Evolutionary conservation across 2,888 invertebrate genomes (phyloP).

Genomic region (Psococerastis gibbosa): DNA sequence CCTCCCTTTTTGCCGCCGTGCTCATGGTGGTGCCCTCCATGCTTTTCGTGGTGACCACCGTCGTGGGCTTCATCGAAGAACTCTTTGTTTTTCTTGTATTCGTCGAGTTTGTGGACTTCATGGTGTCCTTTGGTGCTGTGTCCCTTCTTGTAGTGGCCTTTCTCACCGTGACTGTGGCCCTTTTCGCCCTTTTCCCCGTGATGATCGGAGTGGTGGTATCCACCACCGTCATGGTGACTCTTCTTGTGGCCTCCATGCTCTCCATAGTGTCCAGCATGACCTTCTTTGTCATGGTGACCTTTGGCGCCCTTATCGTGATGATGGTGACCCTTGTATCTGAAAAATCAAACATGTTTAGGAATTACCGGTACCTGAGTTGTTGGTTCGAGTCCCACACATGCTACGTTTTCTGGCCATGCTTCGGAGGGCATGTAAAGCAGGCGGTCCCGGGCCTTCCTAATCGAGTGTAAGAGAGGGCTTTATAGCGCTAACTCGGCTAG

Average conservation of each 20-base stretch:
- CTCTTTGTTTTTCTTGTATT: constrained; percentile 69
- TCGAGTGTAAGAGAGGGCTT: too few species aligned
- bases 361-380: too few species aligned
- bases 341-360: too few species aligned
- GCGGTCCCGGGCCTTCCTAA: too few species aligned
- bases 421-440: too few species aligned
- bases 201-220: constrained; percentile 42
- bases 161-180: constrained; percentile 42
- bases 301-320: constrained; percentile 56
- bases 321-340: constrained; percentile 47
- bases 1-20: constrained; percentile 68
- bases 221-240: constrained; percentile 42
- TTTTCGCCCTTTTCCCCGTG: constrained; percentile 47
- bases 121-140: constrained; percentile 75
- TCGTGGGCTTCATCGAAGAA: constrained; percentile 75
- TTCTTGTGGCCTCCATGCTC: constrained; percentile 43
- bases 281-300: constrained; percentile 53
- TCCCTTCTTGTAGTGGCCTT: constrained; percentile 63
- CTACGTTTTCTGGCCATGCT: too few species aligned
- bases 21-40: constrained; percentile 60
- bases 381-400: too few species aligned
- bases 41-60: constrained; percentile 61
- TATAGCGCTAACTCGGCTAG: too few species aligned
- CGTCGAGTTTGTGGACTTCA: constrained; percentile 66
- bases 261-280: constrained; percentile 39